Evolutionary conservation across 2,888 invertebrate genomes (phyloP), one percentile per base, ranked within the genome.

Genomic region (Pandemis corylana): DNA sequence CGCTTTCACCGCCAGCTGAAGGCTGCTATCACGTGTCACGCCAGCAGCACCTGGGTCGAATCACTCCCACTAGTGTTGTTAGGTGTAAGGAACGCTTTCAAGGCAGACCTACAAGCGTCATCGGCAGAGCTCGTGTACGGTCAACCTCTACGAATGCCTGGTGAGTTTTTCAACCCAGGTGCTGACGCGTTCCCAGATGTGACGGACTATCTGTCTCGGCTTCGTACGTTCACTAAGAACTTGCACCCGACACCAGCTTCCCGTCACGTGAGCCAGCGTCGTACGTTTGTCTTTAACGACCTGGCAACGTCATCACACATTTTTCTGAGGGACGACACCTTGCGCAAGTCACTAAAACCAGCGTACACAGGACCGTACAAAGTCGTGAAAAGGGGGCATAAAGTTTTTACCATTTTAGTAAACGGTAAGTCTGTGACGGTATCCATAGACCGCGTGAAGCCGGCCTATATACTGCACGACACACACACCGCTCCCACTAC

Each of bases 1-100:
- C 44, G 78, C 2, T 10, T 84, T 64, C 90, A 91, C 76, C 77
- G 90, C 0, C 80, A 83, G 4, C 77, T 90, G 36, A 91, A 91
- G 77, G 78, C 85, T 5, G 83, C 89, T 0, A 76, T 78, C 9
- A 77, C 56, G 44, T 78, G 74, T 62, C 77, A 78, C 51, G n/a
- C 36, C 13, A n/a, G 56, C 12, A 9, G 3, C 0, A 0, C 15
- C 9, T 69, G 61, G 61, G 13, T 7, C 0, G 61, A 61, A 7
- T 4, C 5, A 5, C 36, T 61, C 5, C 61, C 61, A 5, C 2
- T 61, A 5, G 61, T 61, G 28, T 5, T 61, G 28, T 12, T 61
- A 1, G 61, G 61, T 6, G 36, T 61, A 2, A 36, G 61, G 4
- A 61, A 13, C 12, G 61, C 61, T 1, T 61, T 12, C 12, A 61